Base-by-base conservation (phyloP, 2,113 vertebrate genomes). In the Thamnophis sirtalis region DNA sequence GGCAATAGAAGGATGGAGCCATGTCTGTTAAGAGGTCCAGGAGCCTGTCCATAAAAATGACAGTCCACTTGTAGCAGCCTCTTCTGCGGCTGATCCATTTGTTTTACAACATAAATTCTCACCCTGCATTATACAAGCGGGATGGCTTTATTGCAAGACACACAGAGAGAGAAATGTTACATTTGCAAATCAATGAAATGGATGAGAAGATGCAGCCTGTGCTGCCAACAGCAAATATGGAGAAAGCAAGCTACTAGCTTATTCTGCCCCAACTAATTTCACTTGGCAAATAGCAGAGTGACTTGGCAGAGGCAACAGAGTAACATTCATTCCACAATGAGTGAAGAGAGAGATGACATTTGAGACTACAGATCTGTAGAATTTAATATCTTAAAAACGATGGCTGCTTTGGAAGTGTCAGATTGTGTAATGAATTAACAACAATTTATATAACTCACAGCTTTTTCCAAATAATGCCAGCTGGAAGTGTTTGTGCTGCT, bases 301-400 rank as follows among this genome's bases (percentile, higher is more conserved):
- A 50, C 33, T 85, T 0, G 9, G 88, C 91, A 85, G 51, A 1
- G 1, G 48, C 80, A 92, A 85, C 17, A 2, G 0, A 6, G 2
- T 54, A 17, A 38, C 15, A 17, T 19, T 43, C 87, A 55, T 73
- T 58, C n/a, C 11, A 73, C n/a, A 80, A 3, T 2, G n/a, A 33
- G 58, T 56, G 24, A 0, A 5, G 33, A 43, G 24, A 17, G 28
- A 33, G 15, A 48, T 89, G 48, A 68, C 0, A 1, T 28, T 91
- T 0, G 0, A 56, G 89, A 73, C 60, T 63, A 85, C 94, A 90
- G 86, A 92, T 68, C 87, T 88, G 68, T 90, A n/a, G 87, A 9
- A 92, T 84, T 86, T 84, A 58, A 55, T 85, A 88, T 94, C 85
- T 88, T 90, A 92, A 94, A 94, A 92, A 90, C 3, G 84, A 55